Percentiles rank a stretch among this genome's conserved stretches.
Evolutionary conservation across 2,113 vertebrate genomes (phyloP).

Genomic region (Dendropsophus ebraccatus): DNA sequence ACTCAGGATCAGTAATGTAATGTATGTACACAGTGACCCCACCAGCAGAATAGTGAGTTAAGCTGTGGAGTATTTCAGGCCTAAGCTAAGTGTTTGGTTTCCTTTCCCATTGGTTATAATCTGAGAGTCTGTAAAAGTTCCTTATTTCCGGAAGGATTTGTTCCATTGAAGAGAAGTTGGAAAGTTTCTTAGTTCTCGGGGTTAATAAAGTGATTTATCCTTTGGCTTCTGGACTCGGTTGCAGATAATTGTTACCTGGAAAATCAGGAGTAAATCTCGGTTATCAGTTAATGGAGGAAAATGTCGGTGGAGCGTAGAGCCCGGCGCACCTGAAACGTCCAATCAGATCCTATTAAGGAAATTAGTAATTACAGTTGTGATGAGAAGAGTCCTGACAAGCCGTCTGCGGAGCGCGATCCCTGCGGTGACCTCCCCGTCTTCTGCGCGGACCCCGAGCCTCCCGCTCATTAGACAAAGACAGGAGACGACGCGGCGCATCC

Average conservation of each 20-base stretch:
- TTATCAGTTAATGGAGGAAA: constrained; percentile 51
- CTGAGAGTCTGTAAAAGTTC: background rate
- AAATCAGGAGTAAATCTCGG: constrained; percentile 43
- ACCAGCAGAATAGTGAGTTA: too few species aligned
- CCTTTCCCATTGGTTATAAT: background rate
- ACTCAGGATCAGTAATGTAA: too few species aligned
- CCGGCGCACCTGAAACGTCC: constrained; percentile 22
- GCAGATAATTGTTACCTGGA: constrained; percentile 46
- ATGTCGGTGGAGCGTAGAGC: constrained; percentile 20
- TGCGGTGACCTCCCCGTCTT: constrained; percentile 39
- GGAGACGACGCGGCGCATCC: background rate
- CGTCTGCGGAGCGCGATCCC: constrained; percentile 16
- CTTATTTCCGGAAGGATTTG: background rate
- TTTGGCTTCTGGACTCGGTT: constrained; percentile 34
- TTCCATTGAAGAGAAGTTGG: background rate
- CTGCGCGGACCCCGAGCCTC: constrained; percentile 5
- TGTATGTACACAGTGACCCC: too few species aligned
- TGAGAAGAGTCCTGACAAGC: constrained; percentile 44
- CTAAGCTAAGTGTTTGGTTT: background rate
- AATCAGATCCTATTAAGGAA: constrained; percentile 47
- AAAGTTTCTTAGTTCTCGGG: background rate
- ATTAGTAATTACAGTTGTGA: constrained; percentile 54
- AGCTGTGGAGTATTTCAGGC: too few species aligned
- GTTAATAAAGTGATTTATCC: constrained; percentile 44
- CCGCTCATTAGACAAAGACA: constrained; percentile 37